These are phyloP conservation scores for Odontocolon sp. DNA, from an alignment of 2,888 invertebrate species.

Conservation along the genomic window DNA sequence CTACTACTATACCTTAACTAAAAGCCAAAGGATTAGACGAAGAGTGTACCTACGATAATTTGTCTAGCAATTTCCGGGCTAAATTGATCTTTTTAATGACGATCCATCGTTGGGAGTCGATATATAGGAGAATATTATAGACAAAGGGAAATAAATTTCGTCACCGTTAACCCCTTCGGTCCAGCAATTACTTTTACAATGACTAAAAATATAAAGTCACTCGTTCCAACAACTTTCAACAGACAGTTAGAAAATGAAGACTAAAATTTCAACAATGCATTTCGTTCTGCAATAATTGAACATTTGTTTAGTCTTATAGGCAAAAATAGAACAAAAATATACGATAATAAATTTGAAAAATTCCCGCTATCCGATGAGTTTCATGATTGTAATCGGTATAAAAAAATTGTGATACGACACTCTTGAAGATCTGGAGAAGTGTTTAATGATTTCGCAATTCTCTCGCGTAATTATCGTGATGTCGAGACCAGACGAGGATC, in stretches of 20 bases:
- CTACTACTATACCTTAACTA: slow-evolving; percentile 21
- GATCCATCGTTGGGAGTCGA: neutral
- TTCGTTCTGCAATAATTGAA: neutral
- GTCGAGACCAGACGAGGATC: slow-evolving; percentile 20
- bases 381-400: neutral
- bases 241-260: too few species aligned
- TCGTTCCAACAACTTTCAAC: too few species aligned
- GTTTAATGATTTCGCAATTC: slow-evolving; percentile 44
- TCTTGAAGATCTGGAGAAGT: slow-evolving; percentile 35
- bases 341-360: too few species aligned
- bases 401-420: slow-evolving; percentile 35
- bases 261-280: too few species aligned
- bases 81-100: neutral
- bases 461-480: slow-evolving; percentile 13
- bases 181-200: too few species aligned
- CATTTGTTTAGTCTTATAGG: too few species aligned
- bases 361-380: neutral
- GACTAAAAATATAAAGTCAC: too few species aligned
- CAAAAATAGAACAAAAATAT: too few species aligned
- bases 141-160: too few species aligned
- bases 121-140: too few species aligned
- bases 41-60: slow-evolving; percentile 1
- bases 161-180: too few species aligned
- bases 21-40: slow-evolving; percentile 7
- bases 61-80: slow-evolving; percentile 8